A percentile compares a stretch with the other conserved stretches of the same genome.
Evolutionary conservation across 2,888 invertebrate genomes (phyloP).

Genomic region (Podotricha telesiphe): DNA sequence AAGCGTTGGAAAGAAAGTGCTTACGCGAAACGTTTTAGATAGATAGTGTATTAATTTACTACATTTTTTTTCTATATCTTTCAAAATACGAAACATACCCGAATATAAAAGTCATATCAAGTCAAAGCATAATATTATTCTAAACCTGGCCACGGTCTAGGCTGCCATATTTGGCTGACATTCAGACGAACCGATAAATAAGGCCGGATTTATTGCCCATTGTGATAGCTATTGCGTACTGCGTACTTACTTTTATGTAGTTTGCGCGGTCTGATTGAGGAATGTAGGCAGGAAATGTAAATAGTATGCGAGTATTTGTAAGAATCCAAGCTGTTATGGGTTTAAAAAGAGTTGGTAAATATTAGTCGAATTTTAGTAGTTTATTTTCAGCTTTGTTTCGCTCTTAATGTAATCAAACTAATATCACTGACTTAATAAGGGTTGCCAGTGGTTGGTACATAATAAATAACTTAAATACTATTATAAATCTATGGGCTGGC

Average conservation of each 20-base stretch:
- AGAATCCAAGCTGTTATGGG: background rate
- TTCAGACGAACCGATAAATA: constrained; percentile 30
- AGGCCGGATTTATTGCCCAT: constrained; percentile 21
- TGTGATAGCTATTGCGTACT: constrained; percentile 22
- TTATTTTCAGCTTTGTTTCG: background rate
- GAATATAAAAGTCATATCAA: background rate
- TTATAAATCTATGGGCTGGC: no score
- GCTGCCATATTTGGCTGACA: constrained; percentile 37
- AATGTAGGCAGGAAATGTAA: background rate
- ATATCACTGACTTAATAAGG: no score
- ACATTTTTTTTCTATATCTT: background rate
- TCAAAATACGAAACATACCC: background rate
- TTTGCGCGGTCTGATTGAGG: constrained; percentile 1
- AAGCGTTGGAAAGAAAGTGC: background rate
- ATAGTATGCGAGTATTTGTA: background rate
- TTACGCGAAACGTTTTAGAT: background rate
- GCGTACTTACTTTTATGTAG: constrained; percentile 15
- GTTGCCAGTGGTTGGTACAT: no score
- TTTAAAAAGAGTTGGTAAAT: background rate
- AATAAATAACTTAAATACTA: no score
- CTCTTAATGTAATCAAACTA: no score
- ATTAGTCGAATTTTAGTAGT: background rate
- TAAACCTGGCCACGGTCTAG: constrained; percentile 14
- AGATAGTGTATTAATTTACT: background rate
- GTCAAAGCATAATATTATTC: background rate